These are phyloP conservation scores for Pongo pygmaeus DNA, from an alignment of 2,113 vertebrate genomes.

Conservation along the genomic window DNA sequence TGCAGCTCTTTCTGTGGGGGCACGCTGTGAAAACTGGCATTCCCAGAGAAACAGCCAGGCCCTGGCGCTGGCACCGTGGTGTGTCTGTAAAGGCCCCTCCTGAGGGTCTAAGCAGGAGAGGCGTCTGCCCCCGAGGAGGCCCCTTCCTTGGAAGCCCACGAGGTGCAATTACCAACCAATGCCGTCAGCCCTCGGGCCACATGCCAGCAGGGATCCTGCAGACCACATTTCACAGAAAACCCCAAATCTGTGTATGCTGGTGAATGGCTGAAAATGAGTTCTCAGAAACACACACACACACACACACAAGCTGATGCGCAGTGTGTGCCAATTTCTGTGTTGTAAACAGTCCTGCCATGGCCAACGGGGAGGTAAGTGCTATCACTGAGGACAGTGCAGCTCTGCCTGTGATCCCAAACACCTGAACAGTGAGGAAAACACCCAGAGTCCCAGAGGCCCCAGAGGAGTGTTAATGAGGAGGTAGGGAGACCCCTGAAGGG, in stretches of 20 bases:
- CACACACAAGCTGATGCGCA: background rate
- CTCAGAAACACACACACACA: background rate
- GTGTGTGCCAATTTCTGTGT: background rate
- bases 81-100: background rate
- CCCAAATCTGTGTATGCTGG: background rate
- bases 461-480: too few species aligned
- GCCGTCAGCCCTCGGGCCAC: too few species aligned
- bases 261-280: background rate
- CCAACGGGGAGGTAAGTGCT: rapidly evolving
- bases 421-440: too few species aligned
- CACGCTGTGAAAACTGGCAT: rapidly evolving
- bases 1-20: background rate
- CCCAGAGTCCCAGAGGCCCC: too few species aligned
- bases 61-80: rapidly evolving
- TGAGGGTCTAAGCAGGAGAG: background rate
- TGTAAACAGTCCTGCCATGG: too few species aligned
- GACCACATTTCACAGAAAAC: background rate
- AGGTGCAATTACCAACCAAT: too few species aligned
- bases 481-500: too few species aligned
- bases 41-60: rapidly evolving
- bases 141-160: too few species aligned
- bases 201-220: background rate
- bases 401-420: too few species aligned
- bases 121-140: background rate
- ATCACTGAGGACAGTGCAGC: too few species aligned